Percentiles rank a stretch among this genome's conserved stretches.
phyloP scores from a whole-genome alignment of 1,140 invertebrate species.

The Battus philenor region DNA sequence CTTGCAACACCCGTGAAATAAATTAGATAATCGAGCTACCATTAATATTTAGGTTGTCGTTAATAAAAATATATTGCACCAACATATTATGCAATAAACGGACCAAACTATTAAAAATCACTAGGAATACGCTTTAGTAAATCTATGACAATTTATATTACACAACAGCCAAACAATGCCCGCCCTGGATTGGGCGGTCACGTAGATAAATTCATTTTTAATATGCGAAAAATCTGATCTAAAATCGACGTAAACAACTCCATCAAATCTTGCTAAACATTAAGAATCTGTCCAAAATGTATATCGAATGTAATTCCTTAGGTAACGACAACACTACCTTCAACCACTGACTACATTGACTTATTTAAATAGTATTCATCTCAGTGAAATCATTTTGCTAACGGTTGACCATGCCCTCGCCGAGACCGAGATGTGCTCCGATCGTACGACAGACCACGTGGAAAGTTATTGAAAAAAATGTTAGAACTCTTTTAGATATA shows the following conservation, averaged over 20 bases:
- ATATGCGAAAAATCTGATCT: slow-evolving; percentile 39
- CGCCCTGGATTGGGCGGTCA: slow-evolving; percentile 31
- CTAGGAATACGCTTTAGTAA: slow-evolving; percentile 30
- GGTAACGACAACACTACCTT: slow-evolving; percentile 67
- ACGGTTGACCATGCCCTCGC: slow-evolving; percentile 45
- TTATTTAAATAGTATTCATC: slow-evolving; percentile 61
- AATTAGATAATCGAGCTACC: slow-evolving; percentile 38
- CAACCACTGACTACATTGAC: slow-evolving; percentile 69
- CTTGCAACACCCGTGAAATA: slow-evolving; percentile 50
- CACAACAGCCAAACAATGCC: slow-evolving; percentile 53
- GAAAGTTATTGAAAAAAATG: too few relatives aligned
- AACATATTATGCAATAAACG: slow-evolving; percentile 27
- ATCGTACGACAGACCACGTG: too few relatives aligned
- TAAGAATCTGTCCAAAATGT: slow-evolving; percentile 26
- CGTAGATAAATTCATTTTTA: slow-evolving; percentile 28
- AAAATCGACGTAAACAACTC: slow-evolving; percentile 34
- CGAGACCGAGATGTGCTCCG: slow-evolving; percentile 33
- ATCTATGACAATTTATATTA: slow-evolving; percentile 44
- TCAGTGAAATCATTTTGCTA: slow-evolving; percentile 57
- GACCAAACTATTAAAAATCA: slow-evolving; percentile 35
- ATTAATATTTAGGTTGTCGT: slow-evolving; percentile 31
- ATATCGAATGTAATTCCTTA: slow-evolving; percentile 38
- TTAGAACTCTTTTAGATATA: too few relatives aligned
- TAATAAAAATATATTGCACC: slow-evolving; percentile 52
- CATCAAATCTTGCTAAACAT: slow-evolving; percentile 40